A percentile compares a stretch with the other conserved stretches of the same genome.
Evolutionary conservation across 23 tunicate genomes (phyloP).

Genomic region (Trididemnum clinides): DNA sequence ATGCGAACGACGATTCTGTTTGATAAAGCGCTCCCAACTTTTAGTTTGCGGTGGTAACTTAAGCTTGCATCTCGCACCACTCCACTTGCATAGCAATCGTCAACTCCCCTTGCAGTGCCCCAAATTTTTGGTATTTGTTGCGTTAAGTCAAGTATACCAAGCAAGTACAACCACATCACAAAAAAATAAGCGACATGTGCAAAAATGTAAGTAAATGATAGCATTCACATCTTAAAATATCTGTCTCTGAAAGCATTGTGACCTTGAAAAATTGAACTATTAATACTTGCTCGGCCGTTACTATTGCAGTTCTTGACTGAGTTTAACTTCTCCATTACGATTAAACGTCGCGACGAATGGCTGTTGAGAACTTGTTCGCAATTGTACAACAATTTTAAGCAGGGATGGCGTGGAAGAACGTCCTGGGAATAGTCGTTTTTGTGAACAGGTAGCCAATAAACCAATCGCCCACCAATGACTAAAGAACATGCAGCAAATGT

Average conservation of each 20-base stretch:
- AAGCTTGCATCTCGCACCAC: too few relatives aligned
- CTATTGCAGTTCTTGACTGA: background rate
- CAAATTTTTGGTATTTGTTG: too few relatives aligned
- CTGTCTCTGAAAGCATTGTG: conserved; percentile 85
- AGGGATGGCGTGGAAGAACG: conserved; percentile 74
- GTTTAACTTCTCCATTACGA: conserved; percentile 80
- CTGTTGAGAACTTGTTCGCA: conserved; percentile 89
- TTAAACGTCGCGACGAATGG: conserved; percentile 82
- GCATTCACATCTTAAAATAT: conserved; percentile 65
- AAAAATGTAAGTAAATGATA: too few relatives aligned
- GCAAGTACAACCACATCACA: too few relatives aligned
- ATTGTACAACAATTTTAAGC: conserved; percentile 67
- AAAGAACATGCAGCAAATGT: conserved; percentile 62
- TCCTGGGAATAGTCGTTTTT: conserved; percentile 67
- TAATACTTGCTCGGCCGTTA: conserved; percentile 19
- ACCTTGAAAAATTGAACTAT: conserved; percentile 38
- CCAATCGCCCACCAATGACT: conserved; percentile 81
- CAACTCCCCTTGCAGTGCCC: too few relatives aligned
- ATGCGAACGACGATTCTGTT: too few relatives aligned
- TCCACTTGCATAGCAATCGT: too few relatives aligned
- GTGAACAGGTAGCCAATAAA: conserved; percentile 92
- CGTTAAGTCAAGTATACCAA: too few relatives aligned
- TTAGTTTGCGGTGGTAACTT: too few relatives aligned
- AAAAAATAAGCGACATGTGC: too few relatives aligned
- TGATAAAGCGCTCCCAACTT: too few relatives aligned